Conservation (phyloP, 2,888 invertebrate species). For the Synanthedon andrenaeformis region DNA sequence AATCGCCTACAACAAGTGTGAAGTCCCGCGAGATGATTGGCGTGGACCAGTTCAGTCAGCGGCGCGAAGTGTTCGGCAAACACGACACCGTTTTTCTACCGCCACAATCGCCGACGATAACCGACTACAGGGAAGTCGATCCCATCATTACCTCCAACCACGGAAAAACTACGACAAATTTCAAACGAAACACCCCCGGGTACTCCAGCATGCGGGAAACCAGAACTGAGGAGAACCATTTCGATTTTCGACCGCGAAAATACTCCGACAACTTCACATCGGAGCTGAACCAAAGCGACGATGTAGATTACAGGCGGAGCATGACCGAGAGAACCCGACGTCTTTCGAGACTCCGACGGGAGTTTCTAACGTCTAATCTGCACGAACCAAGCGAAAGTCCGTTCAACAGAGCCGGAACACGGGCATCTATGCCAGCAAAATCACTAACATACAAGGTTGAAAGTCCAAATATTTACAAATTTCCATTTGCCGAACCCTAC, state of each 20-base stretch:
- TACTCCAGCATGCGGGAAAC: constrained; percentile 63
- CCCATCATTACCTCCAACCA: constrained; percentile 57
- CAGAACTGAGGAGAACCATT: constrained; percentile 38
- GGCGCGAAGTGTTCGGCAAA: constrained; percentile 64
- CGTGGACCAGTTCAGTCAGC: constrained; percentile 61
- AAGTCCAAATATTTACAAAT: constrained; percentile 60
- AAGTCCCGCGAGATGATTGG: constrained; percentile 65
- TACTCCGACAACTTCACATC: constrained; percentile 62
- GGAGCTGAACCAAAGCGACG: constrained; percentile 54
- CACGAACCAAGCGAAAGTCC: constrained; percentile 49
- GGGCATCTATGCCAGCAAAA: constrained; percentile 51
- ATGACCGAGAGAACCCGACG: constrained; percentile 57
- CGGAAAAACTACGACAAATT: constrained; percentile 57
- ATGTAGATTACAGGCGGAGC: constrained; percentile 54
- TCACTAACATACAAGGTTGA: constrained; percentile 53
- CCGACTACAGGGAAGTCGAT: constrained; percentile 40
- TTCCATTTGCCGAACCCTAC: constrained; percentile 64
- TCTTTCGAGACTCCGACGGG: constrained; percentile 51
- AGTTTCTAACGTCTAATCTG: constrained; percentile 56
- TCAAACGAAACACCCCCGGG: constrained; percentile 52
- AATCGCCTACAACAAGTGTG: constrained; percentile 61
- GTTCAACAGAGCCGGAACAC: constrained; percentile 44
- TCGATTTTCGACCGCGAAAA: constrained; percentile 55
- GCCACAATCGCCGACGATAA: constrained; percentile 40
- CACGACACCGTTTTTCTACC: constrained; percentile 64